Evolutionary conservation across 1,140 invertebrate genomes (phyloP), one percentile per base, ranked within the genome.

Genomic region (Drosophila biarmipes): DNA sequence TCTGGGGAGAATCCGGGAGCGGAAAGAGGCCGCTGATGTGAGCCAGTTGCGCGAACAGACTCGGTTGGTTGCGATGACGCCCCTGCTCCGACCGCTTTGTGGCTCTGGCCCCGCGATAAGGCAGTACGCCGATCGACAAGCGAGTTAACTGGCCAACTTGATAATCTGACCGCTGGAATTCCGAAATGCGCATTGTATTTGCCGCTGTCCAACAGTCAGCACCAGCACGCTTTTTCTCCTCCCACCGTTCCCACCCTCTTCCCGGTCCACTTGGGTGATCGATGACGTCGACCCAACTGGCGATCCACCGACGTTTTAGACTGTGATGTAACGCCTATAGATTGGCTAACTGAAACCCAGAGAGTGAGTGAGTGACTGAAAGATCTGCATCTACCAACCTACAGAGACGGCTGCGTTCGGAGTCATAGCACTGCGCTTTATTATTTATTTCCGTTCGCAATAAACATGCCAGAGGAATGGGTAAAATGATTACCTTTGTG

Each of bases 311-410:
- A 45, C 53, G 59, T 48, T 31, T 11, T 51, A 19, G 38, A 52
- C 71, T 73, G 66, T 80, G 77, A 84, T 84, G 80, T 84, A 84
- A 84, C 66, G 40, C 45, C 51, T 57, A 27, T 58, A 66, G 55
- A 69, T 63, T 71, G 58, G 59, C 51, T 34, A 54, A 57, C 61
- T 58, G 56, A 35, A 69, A 37, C 12, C 37, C 24, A 40, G 4
- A 63, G 57, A 40, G 63, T 40, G 17, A 69, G 63, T 56, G 49
- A 56, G 77, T 80, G 51, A 74, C 46, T 62, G 24, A 76, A 49
- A 64, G 67, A 68, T 56, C 48, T 49, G 59, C 59, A 78, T 64
- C 40, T 24, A 69, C 31, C 37, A 62, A 21, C n/a, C 31, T 11
- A 57, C 24, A 21, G 17, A 17, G 34, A 42, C 54, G 43, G 24